A percentile compares a stretch with the other conserved stretches of the same genome.
These are phyloP conservation scores for Sturnira hondurensis DNA, from an alignment of 2,113 vertebrate species.

Conservation along the genomic window DNA sequence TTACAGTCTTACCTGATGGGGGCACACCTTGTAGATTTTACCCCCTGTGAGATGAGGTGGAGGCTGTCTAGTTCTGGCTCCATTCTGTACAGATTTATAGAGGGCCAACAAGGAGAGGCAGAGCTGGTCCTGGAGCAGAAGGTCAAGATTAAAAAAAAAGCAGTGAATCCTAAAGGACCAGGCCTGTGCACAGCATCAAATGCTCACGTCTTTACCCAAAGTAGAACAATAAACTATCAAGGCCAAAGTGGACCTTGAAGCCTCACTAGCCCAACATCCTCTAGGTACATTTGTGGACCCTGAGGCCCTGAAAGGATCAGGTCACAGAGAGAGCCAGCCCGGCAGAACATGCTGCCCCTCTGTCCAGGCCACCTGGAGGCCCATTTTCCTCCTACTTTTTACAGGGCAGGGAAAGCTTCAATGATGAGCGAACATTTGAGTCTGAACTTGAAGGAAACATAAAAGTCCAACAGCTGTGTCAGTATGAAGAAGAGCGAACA, in stretches of 20 bases:
- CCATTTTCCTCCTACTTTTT: not conserved
- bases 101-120: slow-evolving; percentile 88
- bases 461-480: not conserved
- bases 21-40: slow-evolving; percentile 94
- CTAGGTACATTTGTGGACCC: not conserved
- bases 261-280: not conserved
- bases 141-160: slow-evolving; percentile 35
- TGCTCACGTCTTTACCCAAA: not conserved
- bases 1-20: slow-evolving; percentile 90
- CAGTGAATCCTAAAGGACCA: not conserved
- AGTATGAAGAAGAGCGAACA: not conserved
- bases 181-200: not conserved
- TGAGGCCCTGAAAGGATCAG: not conserved
- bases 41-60: slow-evolving; percentile 90
- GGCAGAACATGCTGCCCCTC: not conserved
- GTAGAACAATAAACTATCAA: not conserved
- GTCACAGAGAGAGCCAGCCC: not conserved
- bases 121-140: slow-evolving; percentile 86
- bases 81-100: slow-evolving; percentile 89
- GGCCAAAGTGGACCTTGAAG: not conserved
- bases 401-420: not conserved
- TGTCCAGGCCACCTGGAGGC: not conserved
- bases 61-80: slow-evolving; percentile 82
- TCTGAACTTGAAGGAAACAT: not conserved
- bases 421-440: not conserved